Base-by-base conservation (phyloP, 30 jellyfish, hydroid and myxozoan species). In the Sanderia malayensis region DNA sequence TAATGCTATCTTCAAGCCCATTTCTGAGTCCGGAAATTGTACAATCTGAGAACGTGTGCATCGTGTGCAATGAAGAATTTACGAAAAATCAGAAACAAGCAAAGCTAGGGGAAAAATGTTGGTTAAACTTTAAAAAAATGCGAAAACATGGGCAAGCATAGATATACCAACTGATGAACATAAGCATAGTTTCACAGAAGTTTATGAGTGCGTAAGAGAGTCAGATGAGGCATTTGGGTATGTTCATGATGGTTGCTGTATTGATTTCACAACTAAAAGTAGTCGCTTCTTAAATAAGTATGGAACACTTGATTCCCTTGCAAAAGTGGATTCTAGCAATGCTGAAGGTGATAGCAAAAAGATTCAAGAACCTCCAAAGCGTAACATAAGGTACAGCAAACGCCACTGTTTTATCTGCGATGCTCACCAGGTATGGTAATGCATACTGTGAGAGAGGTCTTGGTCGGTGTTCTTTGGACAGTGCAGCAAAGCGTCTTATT, bases 401-500 rank as follows among this genome's bases (percentile, higher is more conserved):
- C 27, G 64, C 18, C 64, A 49, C 27, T 69, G 81, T 45, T 69
- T 69, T 15, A 55, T 69, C 52, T 69, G 72, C 26, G 47, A 69
- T 34, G 49, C 44, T 44, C 17, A 34, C 22, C 18, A 20, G 45
- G 6, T 46, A 69, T 29, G 52, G 23, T 3, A 49, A 71, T 18
- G 32, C 13, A 13, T 71, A 71, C 46, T 9, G 58, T 24, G 84
- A 52, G 6, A 76, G 81, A 15, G 81, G 81, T 25, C 52, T 69
- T 2, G 52, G 25, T 1, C 34, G 81, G 2, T 33, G 74, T 28
- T 13, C 70, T 7, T 7, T 6, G 25, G 45, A 31, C 4, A 26
- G 58, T 53, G 52, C 84, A 1, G 60, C 84, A 27, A 21, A 47
- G 4, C 32, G 75, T 6, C 58, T 71, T n/a, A 23, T 67, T 60